Conservation (phyloP, 2,797 vertebrate genomes). For the Sebastes taczanowskii region DNA sequence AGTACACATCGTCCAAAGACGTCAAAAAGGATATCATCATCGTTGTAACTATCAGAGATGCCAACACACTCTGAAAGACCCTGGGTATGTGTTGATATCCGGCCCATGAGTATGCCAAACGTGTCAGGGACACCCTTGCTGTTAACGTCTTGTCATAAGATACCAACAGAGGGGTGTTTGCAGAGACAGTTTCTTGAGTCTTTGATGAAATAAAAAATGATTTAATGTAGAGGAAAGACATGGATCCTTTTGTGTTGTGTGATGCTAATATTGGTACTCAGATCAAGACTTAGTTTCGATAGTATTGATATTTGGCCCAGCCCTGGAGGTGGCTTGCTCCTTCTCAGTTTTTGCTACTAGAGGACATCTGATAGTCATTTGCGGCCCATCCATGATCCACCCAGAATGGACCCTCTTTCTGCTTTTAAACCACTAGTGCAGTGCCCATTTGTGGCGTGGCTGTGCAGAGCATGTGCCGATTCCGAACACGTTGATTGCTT, state of each 20-base stretch:
- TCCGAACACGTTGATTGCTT: too few relatives aligned
- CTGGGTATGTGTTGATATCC: not conserved
- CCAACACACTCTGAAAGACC: not conserved
- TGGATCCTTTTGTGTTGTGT: not conserved
- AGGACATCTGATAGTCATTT: not conserved
- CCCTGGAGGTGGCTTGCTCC: not conserved
- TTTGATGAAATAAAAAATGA: not conserved
- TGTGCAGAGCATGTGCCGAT: too few relatives aligned
- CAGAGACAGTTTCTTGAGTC: not conserved
- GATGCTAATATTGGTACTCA: not conserved
- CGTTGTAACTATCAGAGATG: constrained; percentile 6
- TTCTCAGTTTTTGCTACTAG: not conserved
- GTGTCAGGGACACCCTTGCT: not conserved
- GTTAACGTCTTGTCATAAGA: not conserved
- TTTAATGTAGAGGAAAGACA: not conserved
- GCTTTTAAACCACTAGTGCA: not conserved
- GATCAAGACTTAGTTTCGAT: not conserved
- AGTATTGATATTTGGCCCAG: not conserved
- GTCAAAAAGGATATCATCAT: not conserved
- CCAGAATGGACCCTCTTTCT: not conserved
- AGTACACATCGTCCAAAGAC: not conserved
- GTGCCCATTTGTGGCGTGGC: too few relatives aligned
- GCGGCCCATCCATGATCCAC: not conserved
- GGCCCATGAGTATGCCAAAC: not conserved
- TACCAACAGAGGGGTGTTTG: not conserved